Evolutionary conservation across 2,113 vertebrate genomes (phyloP).

Genomic region (Pomatostomus ruficeps): DNA sequence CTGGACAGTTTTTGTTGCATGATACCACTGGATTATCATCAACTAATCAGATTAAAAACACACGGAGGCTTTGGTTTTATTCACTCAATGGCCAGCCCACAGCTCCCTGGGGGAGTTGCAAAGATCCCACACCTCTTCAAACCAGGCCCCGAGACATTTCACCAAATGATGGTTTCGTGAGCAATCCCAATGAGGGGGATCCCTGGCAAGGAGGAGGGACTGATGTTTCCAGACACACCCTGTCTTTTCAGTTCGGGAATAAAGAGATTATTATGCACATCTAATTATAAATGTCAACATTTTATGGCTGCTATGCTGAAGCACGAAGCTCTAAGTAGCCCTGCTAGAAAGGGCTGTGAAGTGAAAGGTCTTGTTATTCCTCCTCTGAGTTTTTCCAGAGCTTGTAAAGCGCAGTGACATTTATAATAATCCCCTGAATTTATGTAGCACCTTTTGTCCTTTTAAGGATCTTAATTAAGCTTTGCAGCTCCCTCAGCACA

Average conservation of each 20-base stretch:
- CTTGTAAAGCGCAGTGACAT: slow-evolving; percentile 53
- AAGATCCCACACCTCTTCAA: background rate
- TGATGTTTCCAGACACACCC: slow-evolving; percentile 3
- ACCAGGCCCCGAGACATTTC: background rate
- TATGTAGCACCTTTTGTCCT: slow-evolving; percentile 55
- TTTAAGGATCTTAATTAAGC: slow-evolving; percentile 61
- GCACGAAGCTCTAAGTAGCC: background rate
- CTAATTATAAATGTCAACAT: slow-evolving; percentile 60
- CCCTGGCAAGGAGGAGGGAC: background rate
- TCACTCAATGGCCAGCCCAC: background rate
- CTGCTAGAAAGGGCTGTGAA: slow-evolving; percentile 9
- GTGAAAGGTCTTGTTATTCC: slow-evolving; percentile 55
- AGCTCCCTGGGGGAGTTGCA: background rate
- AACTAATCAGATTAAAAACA: slow-evolving; percentile 36
- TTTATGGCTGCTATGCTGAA: background rate
- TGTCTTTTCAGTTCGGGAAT: background rate
- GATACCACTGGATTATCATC: slow-evolving; percentile 16
- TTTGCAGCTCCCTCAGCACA: slow-evolving; percentile 15
- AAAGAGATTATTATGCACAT: slow-evolving; percentile 55
- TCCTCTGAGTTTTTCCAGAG: slow-evolving; percentile 48
- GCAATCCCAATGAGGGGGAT: background rate
- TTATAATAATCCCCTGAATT: slow-evolving; percentile 57
- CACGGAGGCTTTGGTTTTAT: background rate
- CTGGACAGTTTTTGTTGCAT: slow-evolving; percentile 10
- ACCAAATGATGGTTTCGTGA: background rate